Conservation (phyloP, 1,140 invertebrate species). For the Sinella curviseta region DNA sequence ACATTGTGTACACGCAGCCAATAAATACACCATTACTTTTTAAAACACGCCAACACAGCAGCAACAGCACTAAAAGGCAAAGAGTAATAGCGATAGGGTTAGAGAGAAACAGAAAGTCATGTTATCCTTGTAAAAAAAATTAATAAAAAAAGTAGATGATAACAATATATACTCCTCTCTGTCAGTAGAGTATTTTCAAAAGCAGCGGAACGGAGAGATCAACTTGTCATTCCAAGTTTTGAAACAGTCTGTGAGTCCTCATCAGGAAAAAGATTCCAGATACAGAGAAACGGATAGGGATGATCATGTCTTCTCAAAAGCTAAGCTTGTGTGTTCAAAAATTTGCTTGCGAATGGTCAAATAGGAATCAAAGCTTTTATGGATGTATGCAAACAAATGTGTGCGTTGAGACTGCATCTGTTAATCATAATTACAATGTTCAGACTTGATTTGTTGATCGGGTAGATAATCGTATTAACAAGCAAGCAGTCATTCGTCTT, state of each 20-base stretch:
- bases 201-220: conserved; percentile 3
- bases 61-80: neutral
- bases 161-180: neutral
- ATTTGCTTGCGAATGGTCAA: no score
- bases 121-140: neutral
- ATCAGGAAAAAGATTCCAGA: neutral
- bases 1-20: conserved; percentile 21
- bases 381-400: neutral
- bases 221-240: conserved; percentile 8
- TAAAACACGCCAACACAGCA: neutral
- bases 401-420: neutral
- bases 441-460: neutral
- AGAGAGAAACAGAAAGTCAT: neutral
- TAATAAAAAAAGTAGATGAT: neutral
- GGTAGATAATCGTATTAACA: no score
- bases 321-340: no score
- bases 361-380: no score
- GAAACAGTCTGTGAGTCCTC: neutral
- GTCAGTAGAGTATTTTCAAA: neutral
- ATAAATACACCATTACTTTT: conserved; percentile 22
- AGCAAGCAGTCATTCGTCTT: neutral
- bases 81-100: neutral
- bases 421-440: neutral
- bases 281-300: no score
- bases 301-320: no score